Base-by-base conservation (phyloP, 2,113 vertebrate genomes). In the Motacilla alba region DNA sequence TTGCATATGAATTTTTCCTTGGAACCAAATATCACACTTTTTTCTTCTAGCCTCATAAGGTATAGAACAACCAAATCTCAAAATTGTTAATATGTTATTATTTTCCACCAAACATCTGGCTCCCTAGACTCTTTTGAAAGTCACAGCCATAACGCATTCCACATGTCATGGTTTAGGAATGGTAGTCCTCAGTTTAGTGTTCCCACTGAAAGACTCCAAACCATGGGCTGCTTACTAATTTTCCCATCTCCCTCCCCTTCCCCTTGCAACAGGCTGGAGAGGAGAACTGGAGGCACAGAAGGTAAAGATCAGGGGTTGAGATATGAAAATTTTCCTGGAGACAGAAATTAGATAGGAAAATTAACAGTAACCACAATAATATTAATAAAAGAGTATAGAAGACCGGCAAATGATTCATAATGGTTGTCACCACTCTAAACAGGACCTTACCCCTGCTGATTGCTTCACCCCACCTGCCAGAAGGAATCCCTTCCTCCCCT, bases 381-480 rank as follows among this genome's bases (percentile, higher is more conserved):
- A 64, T 31, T 10, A 49, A 50, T 7, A 43, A 80, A 14, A 37
- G 24, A 26, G 11, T 0, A 0, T 37, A 19, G 35, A 50, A 56
- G 67, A 73, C 12, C 27, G 11, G 31, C 6, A 35, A 73, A 35
- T 10, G 3, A 10, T 15, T 49, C 18, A 19, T 27, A 35, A 37
- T 4, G 14, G 26, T 15, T 43, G 17, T 15, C 35, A 49, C 35
- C 12, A 6, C 6, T 30, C 0, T 0, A 2, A 24, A 22, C 26
- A 49, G 21, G 10, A 26, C 21, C 24, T 41, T 5, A 14, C 1
- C 2, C 13, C 9, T 17, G 39, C 39, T 24, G 16, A 55, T 10
- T 5, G 3, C 9, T 63, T 22, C 24, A 31, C 2, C 13, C 46
- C 24, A 15, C 24, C 8, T 13, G 10, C 24, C 56, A n/a, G 30